A percentile compares a stretch with the other conserved stretches of the same genome.
Conservation (phyloP, 2,797 vertebrate species). For the Hybognathus amarus region DNA sequence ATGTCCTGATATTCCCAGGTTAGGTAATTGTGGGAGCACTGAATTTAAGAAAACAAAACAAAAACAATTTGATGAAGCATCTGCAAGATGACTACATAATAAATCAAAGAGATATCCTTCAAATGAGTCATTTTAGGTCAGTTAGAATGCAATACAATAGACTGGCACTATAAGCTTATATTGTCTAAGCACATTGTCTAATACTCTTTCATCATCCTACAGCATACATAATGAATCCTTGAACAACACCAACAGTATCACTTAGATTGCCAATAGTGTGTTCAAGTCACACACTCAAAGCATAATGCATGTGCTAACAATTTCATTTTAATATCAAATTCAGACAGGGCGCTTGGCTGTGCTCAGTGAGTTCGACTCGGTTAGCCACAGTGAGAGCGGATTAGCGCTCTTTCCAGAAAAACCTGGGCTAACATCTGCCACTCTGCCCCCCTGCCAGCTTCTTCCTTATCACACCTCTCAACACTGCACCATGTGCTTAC, state of each 20-base stretch:
- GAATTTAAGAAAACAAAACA: too few relatives aligned
- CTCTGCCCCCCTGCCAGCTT: slow-evolving; percentile 37
- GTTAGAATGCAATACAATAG: background rate
- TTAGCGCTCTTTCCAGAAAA: slow-evolving; percentile 51
- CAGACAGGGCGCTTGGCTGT: slow-evolving; percentile 36
- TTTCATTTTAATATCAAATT: slow-evolving; percentile 37
- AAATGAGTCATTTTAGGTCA: background rate
- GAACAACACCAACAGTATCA: slow-evolving; percentile 20
- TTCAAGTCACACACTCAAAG: slow-evolving; percentile 7
- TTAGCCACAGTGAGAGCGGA: slow-evolving; percentile 41
- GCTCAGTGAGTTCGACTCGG: slow-evolving; percentile 24
- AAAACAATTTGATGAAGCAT: background rate
- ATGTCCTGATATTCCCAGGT: background rate
- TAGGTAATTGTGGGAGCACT: background rate
- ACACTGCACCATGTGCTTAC: slow-evolving; percentile 39
- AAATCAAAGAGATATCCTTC: background rate
- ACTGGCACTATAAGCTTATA: background rate
- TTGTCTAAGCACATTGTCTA: slow-evolving; percentile 3
- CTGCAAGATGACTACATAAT: background rate
- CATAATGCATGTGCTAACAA: slow-evolving; percentile 28
- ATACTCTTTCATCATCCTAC: slow-evolving; percentile 9
- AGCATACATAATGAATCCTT: slow-evolving; percentile 13
- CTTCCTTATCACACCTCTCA: slow-evolving; percentile 45
- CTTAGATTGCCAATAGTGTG: slow-evolving; percentile 9
- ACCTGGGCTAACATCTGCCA: slow-evolving; percentile 50